Evolutionary conservation across 2,888 invertebrate genomes (phyloP).

Genomic region (Pristionchus entomophagus): DNA sequence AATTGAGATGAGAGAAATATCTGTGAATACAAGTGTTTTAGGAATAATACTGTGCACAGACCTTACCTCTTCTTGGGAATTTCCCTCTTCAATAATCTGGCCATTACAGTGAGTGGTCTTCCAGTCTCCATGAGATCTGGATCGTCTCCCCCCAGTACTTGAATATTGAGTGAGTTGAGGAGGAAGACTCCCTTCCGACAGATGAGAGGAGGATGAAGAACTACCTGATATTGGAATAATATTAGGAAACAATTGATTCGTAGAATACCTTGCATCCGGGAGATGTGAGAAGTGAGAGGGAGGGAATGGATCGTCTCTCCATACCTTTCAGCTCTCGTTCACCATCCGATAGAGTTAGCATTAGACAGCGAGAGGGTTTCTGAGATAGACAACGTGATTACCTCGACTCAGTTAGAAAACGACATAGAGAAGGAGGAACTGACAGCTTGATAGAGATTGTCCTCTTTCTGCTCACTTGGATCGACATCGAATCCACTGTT

Average conservation of each 20-base stretch:
- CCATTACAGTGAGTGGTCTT: slow-evolving; percentile 36
- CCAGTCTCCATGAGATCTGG: slow-evolving; percentile 30
- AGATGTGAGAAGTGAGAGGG: slow-evolving; percentile 37
- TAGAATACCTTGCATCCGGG: slow-evolving; percentile 32
- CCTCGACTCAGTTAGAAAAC: not conserved
- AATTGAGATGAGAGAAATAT: not conserved
- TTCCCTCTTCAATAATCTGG: not conserved
- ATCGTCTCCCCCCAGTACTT: slow-evolving; percentile 45
- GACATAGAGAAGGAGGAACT: not conserved
- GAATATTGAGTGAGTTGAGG: not conserved
- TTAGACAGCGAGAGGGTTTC: slow-evolving; percentile 41
- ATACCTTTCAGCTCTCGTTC: slow-evolving; percentile 19
- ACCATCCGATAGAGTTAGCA: slow-evolving; percentile 41
- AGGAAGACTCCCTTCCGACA: slow-evolving; percentile 38
- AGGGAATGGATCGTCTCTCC: slow-evolving; percentile 22
- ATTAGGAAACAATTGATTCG: not conserved
- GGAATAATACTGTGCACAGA: not conserved
- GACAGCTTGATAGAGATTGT: slow-evolving; percentile 35
- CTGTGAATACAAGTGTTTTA: not conserved
- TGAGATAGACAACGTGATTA: not conserved
- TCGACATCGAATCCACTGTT: slow-evolving; percentile 51
- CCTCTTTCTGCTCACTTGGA: slow-evolving; percentile 45
- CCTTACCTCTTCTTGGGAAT: slow-evolving; percentile 35
- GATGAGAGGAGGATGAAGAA: slow-evolving; percentile 30
- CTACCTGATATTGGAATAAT: not conserved